These are phyloP conservation scores for Drosophila murphyi DNA, from an alignment of 1,140 invertebrate genomes.

Conservation along the genomic window DNA sequence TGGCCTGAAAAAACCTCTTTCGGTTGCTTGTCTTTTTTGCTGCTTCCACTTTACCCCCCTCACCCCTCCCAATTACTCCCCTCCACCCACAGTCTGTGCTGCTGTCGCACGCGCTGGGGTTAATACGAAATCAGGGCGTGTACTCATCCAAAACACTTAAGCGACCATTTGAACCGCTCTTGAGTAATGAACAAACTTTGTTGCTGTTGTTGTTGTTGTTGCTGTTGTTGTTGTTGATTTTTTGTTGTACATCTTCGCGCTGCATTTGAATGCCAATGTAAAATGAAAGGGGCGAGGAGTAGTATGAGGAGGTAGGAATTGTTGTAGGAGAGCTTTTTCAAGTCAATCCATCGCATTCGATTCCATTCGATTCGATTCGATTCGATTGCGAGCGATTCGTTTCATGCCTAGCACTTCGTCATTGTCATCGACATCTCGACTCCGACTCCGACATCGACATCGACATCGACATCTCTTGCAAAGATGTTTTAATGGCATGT, in stretches of 20 bases:
- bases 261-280: conserved; percentile 81
- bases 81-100: background rate
- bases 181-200: conserved; percentile 75
- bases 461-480: conserved; percentile 71
- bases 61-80: background rate
- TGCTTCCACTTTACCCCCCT: conserved; percentile 5
- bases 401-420: conserved; percentile 69
- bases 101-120: conserved; percentile 54
- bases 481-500: conserved; percentile 82
- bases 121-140: conserved; percentile 78
- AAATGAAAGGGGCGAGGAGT: conserved; percentile 62
- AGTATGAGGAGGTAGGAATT: conserved; percentile 10
- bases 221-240: conserved; percentile 30
- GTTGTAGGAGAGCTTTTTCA: conserved; percentile 17
- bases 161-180: conserved; percentile 41
- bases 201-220: conserved; percentile 40
- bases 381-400: conserved; percentile 57
- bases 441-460: background rate
- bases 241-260: conserved; percentile 67
- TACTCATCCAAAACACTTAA: conserved; percentile 83
- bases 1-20: conserved; percentile 41
- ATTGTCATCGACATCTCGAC: conserved; percentile 67
- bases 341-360: conserved; percentile 36
- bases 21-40: conserved; percentile 22
- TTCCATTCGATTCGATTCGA: conserved; percentile 37